Evolutionary conservation across 2,113 vertebrate genomes (phyloP), one percentile per base, ranked within the genome.

Genomic region (Bos taurus): DNA sequence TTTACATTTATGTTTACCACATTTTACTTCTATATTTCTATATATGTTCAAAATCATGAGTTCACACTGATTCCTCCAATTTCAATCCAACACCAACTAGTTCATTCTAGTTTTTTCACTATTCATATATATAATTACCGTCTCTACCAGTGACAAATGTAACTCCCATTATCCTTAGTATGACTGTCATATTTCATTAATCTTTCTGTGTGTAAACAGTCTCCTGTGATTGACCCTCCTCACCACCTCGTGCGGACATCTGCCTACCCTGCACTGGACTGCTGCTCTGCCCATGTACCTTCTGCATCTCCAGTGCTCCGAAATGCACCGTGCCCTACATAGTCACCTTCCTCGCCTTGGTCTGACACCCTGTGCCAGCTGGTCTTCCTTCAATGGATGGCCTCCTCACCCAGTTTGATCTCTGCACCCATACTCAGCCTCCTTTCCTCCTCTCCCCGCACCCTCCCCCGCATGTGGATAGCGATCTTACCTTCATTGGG

Each of bases 131-230:
- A 8, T 71, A 85, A 88, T 60, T 43, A 57, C 83, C 62, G 7
- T 77, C 16, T 96, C 60, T 82, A 50, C 83, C 71, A 64, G 48
- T 64, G 40, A 91, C 59, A 96, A 90, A 84, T 17, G 54, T 54
- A 43, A 87, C 14, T 84, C 48, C 54, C 57, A 62, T 56, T 33
- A 88, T 77, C 33, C 60, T 60, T 71, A 50, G 36, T n/a, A n/a
- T 43, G 48, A n/a, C 67, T 90, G 46, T 74, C 85, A 23, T 82
- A 64, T 28, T 97, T 84, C 54, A 81, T 74, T 67, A 67, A 3
- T 16, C 33, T 5, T 54, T 89, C 59, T 57, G 15, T 36, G 25
- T 60, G 82, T 74, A 71, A 95, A 91, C 77, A 92, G 10, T 82
- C 21, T 91, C 82, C 67, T 74, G 5, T 19, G 43, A 52, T 59